Conservation (phyloP, 2,797 vertebrate species). For the Acanthurus leucopareius region DNA sequence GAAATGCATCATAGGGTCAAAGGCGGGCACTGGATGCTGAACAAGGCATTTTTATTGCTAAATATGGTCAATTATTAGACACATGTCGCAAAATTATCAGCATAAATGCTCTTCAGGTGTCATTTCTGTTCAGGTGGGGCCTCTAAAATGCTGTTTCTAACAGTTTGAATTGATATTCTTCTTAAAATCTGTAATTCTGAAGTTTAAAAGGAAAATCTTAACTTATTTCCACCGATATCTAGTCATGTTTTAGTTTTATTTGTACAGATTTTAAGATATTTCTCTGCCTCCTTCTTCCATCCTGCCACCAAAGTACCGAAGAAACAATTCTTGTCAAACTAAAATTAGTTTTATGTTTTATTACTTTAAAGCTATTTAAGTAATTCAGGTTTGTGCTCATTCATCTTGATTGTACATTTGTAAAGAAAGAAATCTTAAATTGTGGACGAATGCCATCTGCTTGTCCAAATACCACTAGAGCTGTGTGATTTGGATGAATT, state of each 20-base stretch:
- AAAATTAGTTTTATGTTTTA: neutral
- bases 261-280: neutral
- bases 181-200: neutral
- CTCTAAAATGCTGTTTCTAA: neutral
- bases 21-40: neutral
- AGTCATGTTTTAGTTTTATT: neutral
- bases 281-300: neutral
- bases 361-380: neutral
- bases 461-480: neutral
- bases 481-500: slow-evolving; percentile 6
- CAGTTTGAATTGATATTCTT: no score
- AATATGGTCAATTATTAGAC: slow-evolving; percentile 4
- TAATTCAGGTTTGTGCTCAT: neutral
- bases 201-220: neutral
- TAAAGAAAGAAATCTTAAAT: neutral
- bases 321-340: neutral
- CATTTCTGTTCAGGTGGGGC: neutral
- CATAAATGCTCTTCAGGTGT: neutral
- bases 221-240: neutral
- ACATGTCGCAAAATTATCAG: neutral
- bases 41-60: neutral
- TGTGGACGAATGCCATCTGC: neutral
- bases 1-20: neutral
- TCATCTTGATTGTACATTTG: no score
- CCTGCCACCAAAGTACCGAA: neutral